Percentiles rank a stretch among this genome's conserved stretches.
phyloP scores from a whole-genome alignment of 2,113 vertebrate genomes.

The Desmodus rotundus region DNA sequence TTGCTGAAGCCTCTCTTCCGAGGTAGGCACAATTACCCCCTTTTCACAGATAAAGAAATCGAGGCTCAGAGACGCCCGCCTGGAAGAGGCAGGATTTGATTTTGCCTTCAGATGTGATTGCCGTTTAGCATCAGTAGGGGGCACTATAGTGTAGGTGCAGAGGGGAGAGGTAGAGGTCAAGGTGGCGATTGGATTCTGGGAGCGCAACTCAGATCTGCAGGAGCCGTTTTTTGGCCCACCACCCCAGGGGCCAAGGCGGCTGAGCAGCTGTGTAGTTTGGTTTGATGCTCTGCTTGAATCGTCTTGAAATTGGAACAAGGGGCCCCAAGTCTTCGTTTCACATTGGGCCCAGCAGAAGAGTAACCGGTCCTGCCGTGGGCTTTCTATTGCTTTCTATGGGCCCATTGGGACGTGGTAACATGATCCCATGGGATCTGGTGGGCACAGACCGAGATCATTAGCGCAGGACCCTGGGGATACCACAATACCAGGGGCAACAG shows the following conservation, averaged over 20 bases:
- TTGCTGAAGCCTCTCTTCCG: background rate
- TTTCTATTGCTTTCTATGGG: background rate
- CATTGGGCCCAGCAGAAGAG: background rate
- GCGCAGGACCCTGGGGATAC: background rate
- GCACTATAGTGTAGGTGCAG: background rate
- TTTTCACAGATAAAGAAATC: background rate
- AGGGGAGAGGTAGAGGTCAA: background rate
- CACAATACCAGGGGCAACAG: background rate
- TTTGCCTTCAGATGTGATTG: background rate
- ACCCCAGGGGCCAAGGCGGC: background rate
- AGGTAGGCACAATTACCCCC: background rate
- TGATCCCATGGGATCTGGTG: background rate
- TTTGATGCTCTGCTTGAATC: background rate
- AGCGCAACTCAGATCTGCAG: background rate
- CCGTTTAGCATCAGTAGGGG: background rate
- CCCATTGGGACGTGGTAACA: background rate
- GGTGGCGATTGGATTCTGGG: too few relatives aligned
- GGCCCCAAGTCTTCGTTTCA: background rate
- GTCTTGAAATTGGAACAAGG: background rate
- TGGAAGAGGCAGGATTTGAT: background rate
- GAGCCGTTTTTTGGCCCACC: background rate
- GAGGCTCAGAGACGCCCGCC: background rate
- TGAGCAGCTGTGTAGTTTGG: accelerated
- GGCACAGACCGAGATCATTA: background rate
- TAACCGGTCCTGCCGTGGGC: background rate